Base-by-base conservation (phyloP, 2,888 invertebrate genomes). In the Polyommatus icarus region DNA sequence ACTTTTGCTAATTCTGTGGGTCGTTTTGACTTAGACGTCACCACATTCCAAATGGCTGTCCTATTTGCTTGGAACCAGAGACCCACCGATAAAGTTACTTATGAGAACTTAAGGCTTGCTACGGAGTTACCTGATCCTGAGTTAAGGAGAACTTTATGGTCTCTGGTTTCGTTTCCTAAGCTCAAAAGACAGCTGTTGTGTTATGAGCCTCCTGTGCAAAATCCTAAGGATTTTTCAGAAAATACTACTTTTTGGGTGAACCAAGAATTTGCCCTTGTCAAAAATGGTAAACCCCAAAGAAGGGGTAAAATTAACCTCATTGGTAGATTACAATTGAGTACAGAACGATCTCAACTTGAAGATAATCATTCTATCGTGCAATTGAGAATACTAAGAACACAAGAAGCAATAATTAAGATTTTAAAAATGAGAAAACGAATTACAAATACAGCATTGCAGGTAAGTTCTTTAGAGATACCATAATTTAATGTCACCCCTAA, bases 41-140 rank as follows among this genome's bases (percentile, higher is more conserved):
- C 99, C 18, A 99, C 99, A 40, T 99, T 99, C 92, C 99, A 99
- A 96, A 99, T 99, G 99, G 99, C 99, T 61, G 99, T 99, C 20
- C 94, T 99, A 71, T 99, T 99, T 94, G 98, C 99, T 20, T 99
- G 99, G 99, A 99, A 99, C 95, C 99, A 99, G 89, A 95, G 99
- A 82, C 98, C 98, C 1, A 94, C 96, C 83, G 99, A 99, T 85
- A 97, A 96, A 91, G 97, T 99, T 80, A 97, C 98, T n/a, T 99
- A 99, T 87, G 99, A 99, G 92, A 99, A 99, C 93, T 95, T 99
- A 79, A 96, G 98, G 84, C 94, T 99, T 82, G 99, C 99, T 4
- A 99, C 99, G 1, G 99, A 99, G 91, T 94, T 99, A 82, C 99
- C 99, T 29, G 96, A 99, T 93, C 97, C 98, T 10, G 99, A 99